Percentiles rank a stretch among this genome's conserved stretches.
These are phyloP conservation scores for Drosophila putrida DNA, from an alignment of 2,888 invertebrate species.

Conservation along the genomic window DNA sequence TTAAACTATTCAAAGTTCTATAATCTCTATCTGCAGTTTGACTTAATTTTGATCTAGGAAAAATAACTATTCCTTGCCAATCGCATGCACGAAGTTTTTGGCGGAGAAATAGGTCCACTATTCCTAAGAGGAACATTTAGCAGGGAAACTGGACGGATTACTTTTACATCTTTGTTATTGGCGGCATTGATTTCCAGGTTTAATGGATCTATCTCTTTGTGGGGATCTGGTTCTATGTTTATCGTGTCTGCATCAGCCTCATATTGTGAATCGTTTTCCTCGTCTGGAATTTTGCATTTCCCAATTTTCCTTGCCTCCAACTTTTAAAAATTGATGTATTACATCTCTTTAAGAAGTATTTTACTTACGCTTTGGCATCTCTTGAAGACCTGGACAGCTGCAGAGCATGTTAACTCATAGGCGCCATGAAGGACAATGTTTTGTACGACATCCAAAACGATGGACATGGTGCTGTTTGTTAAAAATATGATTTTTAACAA, in stretches of 20 bases:
- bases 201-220: background rate
- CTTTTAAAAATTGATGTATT: slow-evolving; percentile 6
- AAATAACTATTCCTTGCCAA: slow-evolving; percentile 83
- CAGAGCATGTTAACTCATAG: slow-evolving; percentile 47
- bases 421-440: slow-evolving; percentile 50
- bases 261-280: background rate
- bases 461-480: slow-evolving; percentile 47
- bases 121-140: slow-evolving; percentile 19
- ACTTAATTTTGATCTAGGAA: slow-evolving; percentile 58
- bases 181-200: background rate
- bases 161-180: background rate
- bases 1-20: slow-evolving; percentile 50
- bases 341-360: background rate
- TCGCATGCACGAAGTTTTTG: slow-evolving; percentile 79
- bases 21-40: slow-evolving; percentile 24
- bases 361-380: slow-evolving; percentile 51
- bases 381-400: slow-evolving; percentile 30
- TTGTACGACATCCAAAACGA: slow-evolving; percentile 58
- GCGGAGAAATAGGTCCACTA: slow-evolving; percentile 73
- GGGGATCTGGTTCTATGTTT: background rate
- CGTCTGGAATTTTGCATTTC: background rate
- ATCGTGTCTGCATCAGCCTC: background rate
- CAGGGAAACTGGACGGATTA: slow-evolving; percentile 8
- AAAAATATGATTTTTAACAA: background rate
- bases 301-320: background rate